Evolutionary conservation across 2,888 invertebrate genomes (phyloP), one percentile per base, ranked within the genome.

Genomic region (Cybosia mesomella): DNA sequence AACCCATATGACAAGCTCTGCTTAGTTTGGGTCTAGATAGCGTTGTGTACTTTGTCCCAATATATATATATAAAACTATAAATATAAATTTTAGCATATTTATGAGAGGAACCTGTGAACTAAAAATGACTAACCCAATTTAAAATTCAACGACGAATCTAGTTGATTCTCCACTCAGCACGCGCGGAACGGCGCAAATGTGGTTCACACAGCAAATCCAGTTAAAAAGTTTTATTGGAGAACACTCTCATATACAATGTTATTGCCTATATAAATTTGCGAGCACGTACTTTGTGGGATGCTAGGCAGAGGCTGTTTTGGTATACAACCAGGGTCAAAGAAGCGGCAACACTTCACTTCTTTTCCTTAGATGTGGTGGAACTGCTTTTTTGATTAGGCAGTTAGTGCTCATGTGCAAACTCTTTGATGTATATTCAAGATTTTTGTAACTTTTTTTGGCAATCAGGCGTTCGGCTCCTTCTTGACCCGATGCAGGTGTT

Each of bases 141-240:
- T 49, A 49, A 49, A 49, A 49, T 49, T 49, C 49, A 49, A 49
- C 49, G 49, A 49, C n/a, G 24, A 39, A 39, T 10, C 24, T 39
- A 15, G 59, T 39, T 39, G 9, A 59, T 59, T 10, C 24, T 4
- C 8, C 49, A 49, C 49, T 49, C 49, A n/a, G 18, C 59, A 59
- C 59, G 39, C 24, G 39, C 24, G 15, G 13, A 15, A 34, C 36
- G 1, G 18, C 8, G 8, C 39, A 24, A 24, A 59, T 59, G 24
- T 15, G 22, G 15, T 59, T 59, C 59, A 24, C 36, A 59, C 2
- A 28, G 28, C 28, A 28, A 28, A 54, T 54, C 18, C 36, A 36
- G 59, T 59, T 61, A 43, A 61, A 49, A 61, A 43, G n/a, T 61
- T 43, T 61, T 61, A 61, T 61, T 61, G 49, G 32, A 9, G 49